Evolutionary conservation across 2,113 vertebrate species (phyloP), one percentile per base, ranked within the genome.

Genomic region (Donacobius atricapilla): DNA sequence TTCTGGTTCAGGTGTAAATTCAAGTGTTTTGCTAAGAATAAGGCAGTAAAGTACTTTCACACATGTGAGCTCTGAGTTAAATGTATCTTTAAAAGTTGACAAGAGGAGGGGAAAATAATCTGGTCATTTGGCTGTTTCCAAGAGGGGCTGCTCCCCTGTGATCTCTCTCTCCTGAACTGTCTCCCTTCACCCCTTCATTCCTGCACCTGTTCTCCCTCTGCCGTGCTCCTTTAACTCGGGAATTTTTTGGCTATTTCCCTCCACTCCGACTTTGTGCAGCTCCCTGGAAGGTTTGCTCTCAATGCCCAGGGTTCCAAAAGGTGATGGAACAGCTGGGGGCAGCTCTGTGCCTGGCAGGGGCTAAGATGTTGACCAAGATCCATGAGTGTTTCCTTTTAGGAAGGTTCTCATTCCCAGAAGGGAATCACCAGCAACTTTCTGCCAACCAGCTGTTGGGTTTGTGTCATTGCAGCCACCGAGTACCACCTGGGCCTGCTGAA

Each of bases 401-500:
- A 45, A 31, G 5, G 4, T 44, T 75, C 22, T 33, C 27, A 0
- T 25, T 63, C 16, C 50, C 27, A 31, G 21, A 4, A 33, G 20
- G 2, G 23, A 66, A 28, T 28, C 21, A 15, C 6, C 33, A 39
- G 25, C 19, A 37, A 0, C 69, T 50, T 64, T 44, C 17, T 42
- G 21, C 24, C 72, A 42, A 44, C 15, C 16, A 22, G 10, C 15
- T 15, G 42, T 37, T 48, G 28, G 0, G 3, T 30, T 54, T 75
- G 6, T 94, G 65, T 90, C 56, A 0, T 77, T 97, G 39, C 94
- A 99, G 99, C 99, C 66, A 99, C 99, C 0, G 99, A 99, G 94
- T 99, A 99, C 97, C 99, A 99, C 92, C 98, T 99, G 28, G 99
- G 99, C 65, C 97, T 99, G 96, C 98, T 99, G 89, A 99, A 99